These are phyloP conservation scores for Silurus meridionalis DNA, from an alignment of 2,113 vertebrate genomes.

Conservation along the genomic window DNA sequence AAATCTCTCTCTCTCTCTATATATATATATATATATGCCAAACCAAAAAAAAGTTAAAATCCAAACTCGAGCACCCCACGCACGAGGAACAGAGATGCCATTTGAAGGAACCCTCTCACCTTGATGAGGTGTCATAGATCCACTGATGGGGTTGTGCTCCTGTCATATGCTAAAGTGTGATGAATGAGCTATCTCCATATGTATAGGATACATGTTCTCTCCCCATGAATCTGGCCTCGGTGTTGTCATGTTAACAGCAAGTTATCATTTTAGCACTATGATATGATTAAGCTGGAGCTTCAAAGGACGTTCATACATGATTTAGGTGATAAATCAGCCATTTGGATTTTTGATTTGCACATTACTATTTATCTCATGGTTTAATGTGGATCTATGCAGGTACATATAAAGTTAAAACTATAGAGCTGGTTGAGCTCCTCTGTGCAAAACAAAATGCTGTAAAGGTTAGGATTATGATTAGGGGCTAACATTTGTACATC, in stretches of 20 bases:
- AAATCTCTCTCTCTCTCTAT: too few species aligned
- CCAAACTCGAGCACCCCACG: conserved; percentile 47
- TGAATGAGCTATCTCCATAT: conserved; percentile 67
- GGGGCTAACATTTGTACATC: background rate
- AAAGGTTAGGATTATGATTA: background rate
- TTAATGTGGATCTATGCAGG: background rate
- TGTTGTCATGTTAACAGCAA: conserved; percentile 58
- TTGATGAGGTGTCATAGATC: conserved; percentile 58
- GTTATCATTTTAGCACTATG: conserved; percentile 17
- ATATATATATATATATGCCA: background rate
- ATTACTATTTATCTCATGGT: background rate
- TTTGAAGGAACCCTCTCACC: conserved; percentile 68
- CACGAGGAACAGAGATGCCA: conserved; percentile 55
- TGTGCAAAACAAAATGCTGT: background rate
- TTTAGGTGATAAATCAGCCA: background rate
- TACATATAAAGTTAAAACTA: background rate
- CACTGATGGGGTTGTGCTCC: conserved; percentile 54
- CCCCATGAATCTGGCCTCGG: conserved; percentile 54
- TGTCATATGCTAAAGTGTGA: conserved; percentile 67
- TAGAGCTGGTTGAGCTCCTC: background rate
- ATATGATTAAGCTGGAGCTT: background rate
- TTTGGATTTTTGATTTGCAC: background rate
- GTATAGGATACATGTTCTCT: conserved; percentile 62
- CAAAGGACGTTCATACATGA: background rate
- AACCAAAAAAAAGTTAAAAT: conserved; percentile 54